Percentiles rank a stretch among this genome's conserved stretches.
phyloP scores from a whole-genome alignment of 2,113 vertebrate species.

The Reinhardtius hippoglossoides region DNA sequence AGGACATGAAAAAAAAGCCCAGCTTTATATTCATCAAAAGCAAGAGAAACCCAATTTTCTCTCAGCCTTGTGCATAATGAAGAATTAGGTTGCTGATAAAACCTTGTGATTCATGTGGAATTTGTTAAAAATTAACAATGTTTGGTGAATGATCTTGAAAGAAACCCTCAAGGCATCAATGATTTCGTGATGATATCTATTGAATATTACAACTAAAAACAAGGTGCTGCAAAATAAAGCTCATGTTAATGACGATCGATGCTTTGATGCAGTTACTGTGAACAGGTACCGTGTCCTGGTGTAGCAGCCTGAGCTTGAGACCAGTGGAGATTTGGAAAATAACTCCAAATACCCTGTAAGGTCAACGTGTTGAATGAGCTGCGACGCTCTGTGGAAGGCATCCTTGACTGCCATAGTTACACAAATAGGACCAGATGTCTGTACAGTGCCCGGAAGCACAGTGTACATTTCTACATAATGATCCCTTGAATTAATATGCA shows the following conservation, averaged over 20 bases:
- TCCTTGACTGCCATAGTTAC: background rate
- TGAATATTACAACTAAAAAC: background rate
- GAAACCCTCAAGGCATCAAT: too few relatives aligned
- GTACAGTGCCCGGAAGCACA: background rate
- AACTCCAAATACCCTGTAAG: background rate
- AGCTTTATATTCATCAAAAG: background rate
- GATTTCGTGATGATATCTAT: too few relatives aligned
- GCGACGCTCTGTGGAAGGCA: background rate
- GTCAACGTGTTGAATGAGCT: background rate
- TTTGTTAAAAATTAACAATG: background rate
- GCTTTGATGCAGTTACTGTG: too few relatives aligned
- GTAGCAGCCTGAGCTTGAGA: background rate
- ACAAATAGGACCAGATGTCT: background rate
- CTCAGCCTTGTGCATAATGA: too few relatives aligned
- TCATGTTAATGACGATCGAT: background rate
- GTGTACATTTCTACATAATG: background rate
- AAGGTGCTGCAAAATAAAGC: too few relatives aligned
- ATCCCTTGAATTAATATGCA: background rate
- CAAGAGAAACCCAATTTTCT: too few relatives aligned
- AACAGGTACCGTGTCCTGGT: too few relatives aligned
- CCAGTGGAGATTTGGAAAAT: background rate
- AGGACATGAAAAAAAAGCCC: too few relatives aligned
- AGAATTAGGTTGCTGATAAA: background rate
- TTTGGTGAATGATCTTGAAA: background rate
- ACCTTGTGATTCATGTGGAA: background rate